Evolutionary conservation across 2,888 invertebrate genomes (phyloP), one percentile per base, ranked within the genome.

Genomic region (Osedax frankpressi): DNA sequence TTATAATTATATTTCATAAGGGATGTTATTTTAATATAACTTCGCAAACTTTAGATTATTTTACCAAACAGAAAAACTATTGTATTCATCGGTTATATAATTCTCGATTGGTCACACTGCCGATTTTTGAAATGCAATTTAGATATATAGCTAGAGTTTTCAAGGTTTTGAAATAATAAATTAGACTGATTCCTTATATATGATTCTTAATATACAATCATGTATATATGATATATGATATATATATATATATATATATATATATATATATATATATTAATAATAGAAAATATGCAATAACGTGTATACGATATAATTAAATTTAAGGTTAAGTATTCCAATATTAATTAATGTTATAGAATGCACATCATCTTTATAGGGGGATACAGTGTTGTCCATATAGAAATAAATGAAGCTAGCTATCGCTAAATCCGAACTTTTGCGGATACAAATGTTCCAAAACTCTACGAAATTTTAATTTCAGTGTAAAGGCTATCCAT

Each of bases 51-150:
- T 44, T 44, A 44, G 44, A 44, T 44, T 6, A 44, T 44, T 11
- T 44, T 19, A 11, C 44, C 44, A 6, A 19, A 19, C 11, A 44
- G 6, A 44, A 11, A 6, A 44, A 44, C 6, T 6, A 11, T 44
- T 11, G 44, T 19, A 11, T 44, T 44, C 19, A 44, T 44, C 44
- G 44, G 44, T 44, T 44, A 44, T 44, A 44, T 44, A 44, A 44
- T 11, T 44, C 44, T 19, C 6, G 19, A 11, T 6, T 44, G 6
- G 6, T 6, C 44, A 44, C 44, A 11, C 44, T 19, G 11, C 86
- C 86, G 0, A 83, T 86, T 0, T 80, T 83, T 24, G 86, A 86
- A 77, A 78, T 86, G 78, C 86, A 86, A 77, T 82, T 84, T 59
- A 80, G 86, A 3, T 81, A 86, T 77, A 86, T 84, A 65, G 81